Evolutionary conservation across 2,888 invertebrate genomes (phyloP), one percentile per base, ranked within the genome.

Genomic region (Drosophila suboccidentalis): DNA sequence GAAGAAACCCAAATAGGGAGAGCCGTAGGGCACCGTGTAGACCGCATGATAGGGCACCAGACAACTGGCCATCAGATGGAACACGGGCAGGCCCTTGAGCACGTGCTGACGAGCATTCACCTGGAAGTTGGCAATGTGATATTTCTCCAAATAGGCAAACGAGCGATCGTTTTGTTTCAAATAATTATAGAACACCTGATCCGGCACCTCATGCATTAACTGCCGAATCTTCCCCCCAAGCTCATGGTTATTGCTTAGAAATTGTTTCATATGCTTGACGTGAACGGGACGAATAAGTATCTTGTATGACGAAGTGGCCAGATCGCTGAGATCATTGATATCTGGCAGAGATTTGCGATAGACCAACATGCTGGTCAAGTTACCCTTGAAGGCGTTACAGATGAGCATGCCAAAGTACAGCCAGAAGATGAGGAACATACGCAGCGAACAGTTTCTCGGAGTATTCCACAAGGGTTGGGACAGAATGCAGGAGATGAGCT

Each of bases 11-110:
- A 94, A 87, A 82, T 94, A 94, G 0, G 94, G 94, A 34, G 94
- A 94, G 1, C 95, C 95, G 72, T 94, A 94, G n/a, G 93, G 93
- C 10, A 94, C 90, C 1, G 94, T 94, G 67, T 94, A 94, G 0
- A 94, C 94, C 0, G 94, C 93, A 17, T 93, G 93, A 82, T 94
- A 94, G 0, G 94, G 94, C 0, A 94, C 92, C 13, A 94, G 94
- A 76, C 95, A 94, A 32, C 94, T 93, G 9, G 82, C 75, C 83
- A 94, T 93, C 0, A 93, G 90, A 75, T 94, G 94, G 70, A 92
- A 94, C 0, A 94, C 41, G 0, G 94, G 93, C 41, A 93, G 92
- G 0, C 94, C 94, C 34, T 92, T 80, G 13, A 80, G 29, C 38
- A 84, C 79, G 36, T 92, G 91, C 2, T 71, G 71, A 3, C 89